These are phyloP conservation scores for Salticus scenicus DNA, from an alignment of 2,888 invertebrate species.

Conservation along the genomic window DNA sequence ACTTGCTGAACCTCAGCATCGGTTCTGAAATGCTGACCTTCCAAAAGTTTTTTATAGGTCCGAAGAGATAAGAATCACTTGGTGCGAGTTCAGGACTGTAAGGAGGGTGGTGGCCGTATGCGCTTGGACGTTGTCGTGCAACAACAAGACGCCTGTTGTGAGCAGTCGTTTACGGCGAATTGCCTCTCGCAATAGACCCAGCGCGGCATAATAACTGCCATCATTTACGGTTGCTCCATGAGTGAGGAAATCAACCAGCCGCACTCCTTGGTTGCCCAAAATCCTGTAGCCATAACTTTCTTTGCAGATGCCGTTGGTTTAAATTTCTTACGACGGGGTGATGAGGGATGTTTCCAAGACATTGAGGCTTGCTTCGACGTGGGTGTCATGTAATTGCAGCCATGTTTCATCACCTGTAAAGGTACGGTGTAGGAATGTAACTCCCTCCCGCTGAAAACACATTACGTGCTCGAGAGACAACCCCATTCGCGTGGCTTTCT, in stretches of 20 bases:
- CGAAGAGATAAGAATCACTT: neutral
- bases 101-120: neutral
- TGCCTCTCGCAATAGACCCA: neutral
- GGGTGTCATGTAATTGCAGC: neutral
- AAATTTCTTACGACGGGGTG: neutral
- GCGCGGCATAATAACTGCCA: neutral
- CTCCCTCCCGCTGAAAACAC: neutral
- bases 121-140: neutral
- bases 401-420: neutral
- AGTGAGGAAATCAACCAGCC: too few species aligned
- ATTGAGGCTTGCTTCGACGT: neutral
- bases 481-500: neutral
- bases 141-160: neutral
- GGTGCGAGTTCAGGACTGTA: neutral
- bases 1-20: too few species aligned
- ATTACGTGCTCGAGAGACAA: neutral
- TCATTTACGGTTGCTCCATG: neutral
- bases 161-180: too few species aligned
- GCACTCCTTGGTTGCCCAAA: too few species aligned
- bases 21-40: too few species aligned
- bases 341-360: neutral
- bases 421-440: neutral
- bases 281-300: neutral
- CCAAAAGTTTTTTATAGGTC: neutral
- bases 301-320: neutral